Conservation (phyloP, 2,888 invertebrate species). For the Exocentrus adspersus region DNA sequence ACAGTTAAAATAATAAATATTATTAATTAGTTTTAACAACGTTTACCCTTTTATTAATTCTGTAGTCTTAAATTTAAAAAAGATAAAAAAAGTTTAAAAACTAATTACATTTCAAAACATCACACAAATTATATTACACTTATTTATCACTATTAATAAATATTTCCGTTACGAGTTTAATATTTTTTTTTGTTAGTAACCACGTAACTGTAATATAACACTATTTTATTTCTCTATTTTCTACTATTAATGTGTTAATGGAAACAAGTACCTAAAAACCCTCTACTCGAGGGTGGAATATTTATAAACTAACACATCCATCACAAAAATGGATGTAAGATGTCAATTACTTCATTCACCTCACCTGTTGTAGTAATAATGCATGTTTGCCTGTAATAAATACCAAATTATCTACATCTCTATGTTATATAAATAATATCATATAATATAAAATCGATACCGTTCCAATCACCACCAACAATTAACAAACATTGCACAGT, state of each 20-base stretch:
- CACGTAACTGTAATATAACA: constrained; percentile 12
- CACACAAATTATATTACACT: constrained; percentile 25
- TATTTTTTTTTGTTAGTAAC: constrained; percentile 21
- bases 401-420: background rate
- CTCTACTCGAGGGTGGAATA: constrained; percentile 16
- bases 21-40: constrained; percentile 19
- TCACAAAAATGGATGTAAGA: constrained; percentile 2
- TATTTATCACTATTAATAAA: constrained; percentile 27
- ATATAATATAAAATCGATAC: background rate
- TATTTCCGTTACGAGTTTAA: constrained; percentile 22
- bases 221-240: constrained; percentile 20
- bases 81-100: constrained; percentile 1
- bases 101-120: constrained; percentile 21
- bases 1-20: constrained; percentile 26
- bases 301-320: constrained; percentile 4
- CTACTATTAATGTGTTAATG: constrained; percentile 25
- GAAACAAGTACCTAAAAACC: constrained; percentile 14
- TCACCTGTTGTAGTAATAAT: too few species aligned
- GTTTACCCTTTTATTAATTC: constrained; percentile 21
- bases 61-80: constrained; percentile 13
- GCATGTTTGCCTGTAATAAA: too few species aligned
- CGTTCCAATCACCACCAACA: background rate
- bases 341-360: too few species aligned
- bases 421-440: background rate
- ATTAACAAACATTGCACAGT: background rate